phyloP scores from a whole-genome alignment of 2,113 vertebrate species.

The Ceratotherium simum region DNA sequence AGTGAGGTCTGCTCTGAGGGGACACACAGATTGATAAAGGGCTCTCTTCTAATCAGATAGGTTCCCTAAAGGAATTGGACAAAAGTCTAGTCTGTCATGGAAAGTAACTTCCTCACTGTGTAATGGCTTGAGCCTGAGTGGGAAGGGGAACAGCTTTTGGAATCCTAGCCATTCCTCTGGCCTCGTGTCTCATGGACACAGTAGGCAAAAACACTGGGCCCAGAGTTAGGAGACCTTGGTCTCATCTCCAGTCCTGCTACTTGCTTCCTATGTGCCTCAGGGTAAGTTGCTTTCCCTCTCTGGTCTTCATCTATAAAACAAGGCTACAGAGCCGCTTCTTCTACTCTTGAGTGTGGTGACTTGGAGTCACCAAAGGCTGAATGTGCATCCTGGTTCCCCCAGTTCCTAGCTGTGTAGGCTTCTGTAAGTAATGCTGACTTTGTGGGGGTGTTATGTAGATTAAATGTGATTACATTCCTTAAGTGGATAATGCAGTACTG shows the following conservation, averaged over 20 bases:
- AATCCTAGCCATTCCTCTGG: neutral
- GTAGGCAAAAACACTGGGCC: neutral
- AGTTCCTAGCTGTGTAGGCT: neutral
- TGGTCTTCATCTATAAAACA: neutral
- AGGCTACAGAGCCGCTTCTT: neutral
- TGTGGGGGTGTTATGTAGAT: neutral
- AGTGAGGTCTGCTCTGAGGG: neutral
- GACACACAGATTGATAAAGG: neutral
- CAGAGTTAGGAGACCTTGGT: neutral
- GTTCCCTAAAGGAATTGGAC: neutral
- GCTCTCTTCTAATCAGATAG: neutral
- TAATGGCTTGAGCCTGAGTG: neutral
- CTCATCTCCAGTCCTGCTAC: neutral
- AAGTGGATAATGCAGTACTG: neutral
- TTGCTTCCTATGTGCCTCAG: neutral
- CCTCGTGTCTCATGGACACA: neutral
- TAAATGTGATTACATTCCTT: neutral
- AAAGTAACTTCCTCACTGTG: rapidly evolving
- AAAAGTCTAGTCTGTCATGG: neutral
- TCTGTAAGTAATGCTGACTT: neutral
- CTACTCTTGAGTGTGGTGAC: neutral
- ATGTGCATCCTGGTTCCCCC: neutral
- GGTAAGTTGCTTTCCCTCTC: neutral
- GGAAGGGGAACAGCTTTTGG: neutral
- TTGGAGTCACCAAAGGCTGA: neutral